Evolutionary conservation across 2,888 invertebrate genomes (phyloP).

Genomic region (Hedya salicella): DNA sequence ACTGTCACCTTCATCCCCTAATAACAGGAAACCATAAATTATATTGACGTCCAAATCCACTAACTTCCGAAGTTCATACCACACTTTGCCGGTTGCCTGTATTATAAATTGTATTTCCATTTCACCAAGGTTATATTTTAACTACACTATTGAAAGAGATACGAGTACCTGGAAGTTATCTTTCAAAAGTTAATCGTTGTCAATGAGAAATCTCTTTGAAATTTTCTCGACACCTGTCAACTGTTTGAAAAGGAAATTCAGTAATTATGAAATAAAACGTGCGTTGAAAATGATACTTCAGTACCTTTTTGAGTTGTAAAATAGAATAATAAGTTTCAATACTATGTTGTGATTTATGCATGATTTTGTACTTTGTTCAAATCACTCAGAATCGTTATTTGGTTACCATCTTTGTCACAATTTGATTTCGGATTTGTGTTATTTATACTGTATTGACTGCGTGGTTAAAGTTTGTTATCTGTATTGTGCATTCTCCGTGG

Average conservation of each 20-base stretch:
- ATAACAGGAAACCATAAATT: constrained; percentile 24
- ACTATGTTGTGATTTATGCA: too few species aligned
- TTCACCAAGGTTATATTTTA: neutral
- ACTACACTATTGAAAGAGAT: neutral
- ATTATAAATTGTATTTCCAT: neutral
- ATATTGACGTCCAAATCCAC: constrained; percentile 16
- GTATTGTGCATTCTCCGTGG: too few species aligned
- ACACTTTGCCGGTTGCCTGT: neutral
- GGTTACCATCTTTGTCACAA: too few species aligned
- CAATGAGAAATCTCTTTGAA: constrained; percentile 21
- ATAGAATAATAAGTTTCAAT: too few species aligned
- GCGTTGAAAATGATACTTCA: too few species aligned
- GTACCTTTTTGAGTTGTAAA: too few species aligned
- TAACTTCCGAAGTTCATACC: neutral
- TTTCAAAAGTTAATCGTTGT: neutral
- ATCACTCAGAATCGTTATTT: too few species aligned
- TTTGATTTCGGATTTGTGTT: too few species aligned
- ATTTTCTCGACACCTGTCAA: constrained; percentile 14
- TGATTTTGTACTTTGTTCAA: too few species aligned
- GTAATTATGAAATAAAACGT: neutral
- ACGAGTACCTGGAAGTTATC: neutral
- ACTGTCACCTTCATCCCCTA: constrained; percentile 24
- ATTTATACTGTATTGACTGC: too few species aligned
- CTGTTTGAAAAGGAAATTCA: neutral
- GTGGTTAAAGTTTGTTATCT: too few species aligned